These are phyloP conservation scores for Butastur rufipennis DNA, from an alignment of 2,113 vertebrate genomes.

Conservation along the genomic window DNA sequence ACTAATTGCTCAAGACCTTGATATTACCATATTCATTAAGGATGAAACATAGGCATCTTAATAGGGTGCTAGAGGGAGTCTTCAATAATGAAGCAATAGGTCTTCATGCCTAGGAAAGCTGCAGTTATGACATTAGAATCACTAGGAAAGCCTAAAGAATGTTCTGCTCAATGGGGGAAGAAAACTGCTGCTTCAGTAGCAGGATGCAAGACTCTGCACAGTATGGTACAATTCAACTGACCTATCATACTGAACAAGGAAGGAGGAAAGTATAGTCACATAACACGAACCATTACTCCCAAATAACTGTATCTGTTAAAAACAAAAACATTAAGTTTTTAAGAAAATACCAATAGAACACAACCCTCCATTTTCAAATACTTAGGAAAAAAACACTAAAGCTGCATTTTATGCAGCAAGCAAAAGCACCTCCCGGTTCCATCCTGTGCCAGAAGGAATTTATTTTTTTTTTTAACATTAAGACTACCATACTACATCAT, in stretches of 20 bases:
- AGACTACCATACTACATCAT: neutral
- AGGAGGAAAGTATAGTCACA: neutral
- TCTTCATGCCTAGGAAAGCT: conserved; percentile 53
- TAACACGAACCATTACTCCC: neutral
- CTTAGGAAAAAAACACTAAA: neutral
- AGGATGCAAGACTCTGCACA: neutral
- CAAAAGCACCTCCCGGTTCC: neutral
- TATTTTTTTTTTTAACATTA: neutral
- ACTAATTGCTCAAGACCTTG: neutral
- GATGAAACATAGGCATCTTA: neutral
- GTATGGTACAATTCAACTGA: neutral
- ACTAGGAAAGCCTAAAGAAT: conserved; percentile 56
- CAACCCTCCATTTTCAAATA: neutral
- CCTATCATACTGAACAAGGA: conserved; percentile 21
- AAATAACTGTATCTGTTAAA: neutral
- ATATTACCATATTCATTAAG: neutral
- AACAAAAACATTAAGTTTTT: neutral
- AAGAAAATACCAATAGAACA: neutral
- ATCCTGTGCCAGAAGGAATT: neutral
- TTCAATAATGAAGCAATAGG: conserved; percentile 12
- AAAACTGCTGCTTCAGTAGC: conserved; percentile 8
- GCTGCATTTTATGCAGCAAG: neutral
- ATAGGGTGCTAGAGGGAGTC: neutral
- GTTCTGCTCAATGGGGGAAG: conserved; percentile 19
- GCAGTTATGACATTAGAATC: conserved; percentile 32